A percentile compares a stretch with the other conserved stretches of the same genome.
Conservation (phyloP, 2,888 invertebrate genomes). For the Melipona beecheii region DNA sequence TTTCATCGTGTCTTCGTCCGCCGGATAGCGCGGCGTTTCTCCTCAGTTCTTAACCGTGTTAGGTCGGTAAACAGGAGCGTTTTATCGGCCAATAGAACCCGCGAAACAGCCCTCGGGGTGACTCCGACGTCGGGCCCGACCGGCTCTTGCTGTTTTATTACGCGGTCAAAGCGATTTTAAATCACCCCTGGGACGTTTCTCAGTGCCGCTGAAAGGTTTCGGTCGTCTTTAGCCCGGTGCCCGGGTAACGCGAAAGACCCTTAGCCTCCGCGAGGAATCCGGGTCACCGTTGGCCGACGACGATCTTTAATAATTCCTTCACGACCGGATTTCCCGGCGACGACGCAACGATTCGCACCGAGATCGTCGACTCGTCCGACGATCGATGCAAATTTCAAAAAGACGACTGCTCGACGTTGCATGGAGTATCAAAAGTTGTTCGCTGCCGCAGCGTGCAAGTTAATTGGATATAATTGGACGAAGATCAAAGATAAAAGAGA, state of each 20-base stretch:
- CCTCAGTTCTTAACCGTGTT: conserved; percentile 61
- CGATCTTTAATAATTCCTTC: neutral
- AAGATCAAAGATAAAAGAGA: neutral
- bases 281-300: conserved; percentile 29
- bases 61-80: conserved; percentile 71
- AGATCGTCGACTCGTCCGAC: neutral
- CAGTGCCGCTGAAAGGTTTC: conserved; percentile 37
- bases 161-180: conserved; percentile 59
- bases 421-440: neutral
- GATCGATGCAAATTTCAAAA: neutral
- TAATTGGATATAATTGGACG: neutral
- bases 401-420: neutral
- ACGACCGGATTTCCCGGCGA: neutral
- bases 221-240: conserved; percentile 26
- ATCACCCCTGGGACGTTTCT: conserved; percentile 50
- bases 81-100: conserved; percentile 60
- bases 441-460: too few relatives aligned
- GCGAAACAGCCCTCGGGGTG: conserved; percentile 55
- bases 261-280: conserved; percentile 17
- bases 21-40: conserved; percentile 55
- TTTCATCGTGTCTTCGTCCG: conserved; percentile 52
- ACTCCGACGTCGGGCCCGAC: conserved; percentile 24
- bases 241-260: conserved; percentile 1
- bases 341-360: neutral
- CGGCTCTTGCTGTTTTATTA: conserved; percentile 56